Conservation (phyloP, 2,888 invertebrate species). For the Ophion slaviceki region DNA sequence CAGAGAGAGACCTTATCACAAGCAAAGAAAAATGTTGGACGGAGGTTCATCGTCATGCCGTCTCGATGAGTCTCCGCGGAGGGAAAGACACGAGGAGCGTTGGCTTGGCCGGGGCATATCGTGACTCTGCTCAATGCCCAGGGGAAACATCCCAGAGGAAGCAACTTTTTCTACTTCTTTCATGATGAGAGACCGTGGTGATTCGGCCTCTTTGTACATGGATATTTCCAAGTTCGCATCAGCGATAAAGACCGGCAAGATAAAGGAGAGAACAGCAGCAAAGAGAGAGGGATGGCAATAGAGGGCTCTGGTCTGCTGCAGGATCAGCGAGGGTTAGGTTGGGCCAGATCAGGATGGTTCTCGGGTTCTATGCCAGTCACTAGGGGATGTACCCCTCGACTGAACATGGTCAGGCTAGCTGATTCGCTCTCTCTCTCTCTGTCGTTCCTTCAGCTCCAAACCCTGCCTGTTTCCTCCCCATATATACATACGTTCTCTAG, state of each 20-base stretch:
- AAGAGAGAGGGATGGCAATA: slow-evolving; percentile 47
- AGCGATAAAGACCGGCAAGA: slow-evolving; percentile 24
- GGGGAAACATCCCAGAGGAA: slow-evolving; percentile 61
- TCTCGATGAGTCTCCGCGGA: slow-evolving; percentile 53
- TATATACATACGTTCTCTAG: slow-evolving; percentile 31
- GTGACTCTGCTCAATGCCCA: slow-evolving; percentile 44
- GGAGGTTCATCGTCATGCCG: slow-evolving; percentile 40
- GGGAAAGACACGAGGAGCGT: slow-evolving; percentile 54
- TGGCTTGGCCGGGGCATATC: slow-evolving; percentile 42
- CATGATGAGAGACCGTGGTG: slow-evolving; percentile 37
- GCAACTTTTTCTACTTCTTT: slow-evolving; percentile 59
- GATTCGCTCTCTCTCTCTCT: slow-evolving; percentile 44
- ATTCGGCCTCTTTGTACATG: slow-evolving; percentile 54
- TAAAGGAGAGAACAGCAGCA: slow-evolving; percentile 4
- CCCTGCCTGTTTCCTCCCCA: slow-evolving; percentile 30
- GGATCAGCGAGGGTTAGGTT: slow-evolving; percentile 64
- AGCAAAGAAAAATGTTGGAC: slow-evolving; percentile 27
- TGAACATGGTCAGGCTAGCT: slow-evolving; percentile 53
- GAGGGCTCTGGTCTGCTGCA: slow-evolving; percentile 56
- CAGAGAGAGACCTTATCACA: slow-evolving; percentile 5
- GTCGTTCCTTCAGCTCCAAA: slow-evolving; percentile 37
- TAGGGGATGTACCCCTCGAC: slow-evolving; percentile 70
- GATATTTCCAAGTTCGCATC: slow-evolving; percentile 41
- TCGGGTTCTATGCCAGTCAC: slow-evolving; percentile 72
- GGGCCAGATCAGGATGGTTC: slow-evolving; percentile 66